These are phyloP conservation scores for Psophia crepitans DNA, from an alignment of 2,113 vertebrate species.

Conservation along the genomic window DNA sequence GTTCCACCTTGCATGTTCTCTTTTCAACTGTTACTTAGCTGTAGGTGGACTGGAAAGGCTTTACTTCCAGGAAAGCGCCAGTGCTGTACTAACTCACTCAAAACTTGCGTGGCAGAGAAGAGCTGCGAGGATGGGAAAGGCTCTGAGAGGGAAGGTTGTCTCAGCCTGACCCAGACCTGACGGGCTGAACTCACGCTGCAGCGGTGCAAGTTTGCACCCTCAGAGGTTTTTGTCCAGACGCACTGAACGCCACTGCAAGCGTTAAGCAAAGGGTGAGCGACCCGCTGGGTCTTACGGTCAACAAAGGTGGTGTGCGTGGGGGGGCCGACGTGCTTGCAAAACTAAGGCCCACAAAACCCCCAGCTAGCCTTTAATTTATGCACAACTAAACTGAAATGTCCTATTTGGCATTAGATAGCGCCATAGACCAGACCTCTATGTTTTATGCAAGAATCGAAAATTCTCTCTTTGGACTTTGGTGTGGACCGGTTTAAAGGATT, in stretches of 20 bases:
- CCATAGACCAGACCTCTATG: not conserved
- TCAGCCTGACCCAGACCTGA: not conserved
- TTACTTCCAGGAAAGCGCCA: not conserved
- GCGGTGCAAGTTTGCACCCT: not conserved
- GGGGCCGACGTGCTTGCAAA: not conserved
- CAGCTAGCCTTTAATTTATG: not conserved
- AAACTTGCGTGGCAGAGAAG: not conserved
- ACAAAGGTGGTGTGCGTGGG: fast-evolving
- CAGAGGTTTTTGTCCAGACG: not conserved
- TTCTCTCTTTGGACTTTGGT: not conserved
- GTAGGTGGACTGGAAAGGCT: not conserved
- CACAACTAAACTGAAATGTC: not conserved
- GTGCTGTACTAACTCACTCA: not conserved
- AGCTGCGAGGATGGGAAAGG: not conserved
- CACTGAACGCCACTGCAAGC: not conserved
- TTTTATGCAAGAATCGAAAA: not conserved
- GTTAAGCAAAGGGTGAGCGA: not conserved
- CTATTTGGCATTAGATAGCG: fast-evolving
- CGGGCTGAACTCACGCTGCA: not conserved
- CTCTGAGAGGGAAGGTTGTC: not conserved
- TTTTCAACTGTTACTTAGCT: not conserved
- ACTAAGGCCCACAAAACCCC: not conserved
- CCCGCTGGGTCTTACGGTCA: not conserved
- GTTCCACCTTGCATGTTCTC: not conserved
- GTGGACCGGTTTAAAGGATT: not conserved